A percentile compares a stretch with the other conserved stretches of the same genome.
These are phyloP conservation scores for Halcyon smyrnensis DNA, from an alignment of 2,797 vertebrate genomes.

Conservation along the genomic window DNA sequence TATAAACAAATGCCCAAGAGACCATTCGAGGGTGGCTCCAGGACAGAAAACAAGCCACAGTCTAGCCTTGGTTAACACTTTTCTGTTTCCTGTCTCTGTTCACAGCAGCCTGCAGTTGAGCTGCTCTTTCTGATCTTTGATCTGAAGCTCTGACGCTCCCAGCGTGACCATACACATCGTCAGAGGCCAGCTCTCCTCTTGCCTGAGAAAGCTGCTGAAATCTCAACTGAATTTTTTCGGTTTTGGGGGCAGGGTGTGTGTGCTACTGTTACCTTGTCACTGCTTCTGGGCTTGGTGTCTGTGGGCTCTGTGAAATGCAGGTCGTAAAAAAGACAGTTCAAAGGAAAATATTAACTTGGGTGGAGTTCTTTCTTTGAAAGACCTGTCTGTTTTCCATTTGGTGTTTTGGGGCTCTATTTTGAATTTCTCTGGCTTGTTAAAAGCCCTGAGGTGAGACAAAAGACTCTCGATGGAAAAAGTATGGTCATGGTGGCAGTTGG, in stretches of 20 bases:
- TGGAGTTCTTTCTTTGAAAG: background rate
- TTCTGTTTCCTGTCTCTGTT: background rate
- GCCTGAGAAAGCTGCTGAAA: background rate
- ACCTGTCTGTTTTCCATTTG: background rate
- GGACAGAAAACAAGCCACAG: constrained; percentile 23
- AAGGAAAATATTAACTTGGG: background rate
- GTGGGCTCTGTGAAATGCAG: background rate
- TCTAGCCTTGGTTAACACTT: constrained; percentile 41
- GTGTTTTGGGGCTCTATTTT: background rate
- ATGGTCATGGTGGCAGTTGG: rapidly evolving
- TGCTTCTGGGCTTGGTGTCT: background rate
- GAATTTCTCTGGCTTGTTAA: rapidly evolving
- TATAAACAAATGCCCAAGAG: background rate
- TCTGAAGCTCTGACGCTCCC: background rate
- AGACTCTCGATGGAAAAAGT: background rate
- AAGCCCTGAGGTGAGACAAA: background rate
- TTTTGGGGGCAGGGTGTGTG: background rate
- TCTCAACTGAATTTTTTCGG: background rate
- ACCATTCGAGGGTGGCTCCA: background rate
- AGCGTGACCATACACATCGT: background rate
- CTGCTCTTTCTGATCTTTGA: background rate
- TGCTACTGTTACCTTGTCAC: background rate
- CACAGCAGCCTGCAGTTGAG: background rate
- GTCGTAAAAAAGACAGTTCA: background rate
- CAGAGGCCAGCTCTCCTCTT: background rate